phyloP scores from a whole-genome alignment of 2,113 vertebrate species.

The Corythoichthys intestinalis region DNA sequence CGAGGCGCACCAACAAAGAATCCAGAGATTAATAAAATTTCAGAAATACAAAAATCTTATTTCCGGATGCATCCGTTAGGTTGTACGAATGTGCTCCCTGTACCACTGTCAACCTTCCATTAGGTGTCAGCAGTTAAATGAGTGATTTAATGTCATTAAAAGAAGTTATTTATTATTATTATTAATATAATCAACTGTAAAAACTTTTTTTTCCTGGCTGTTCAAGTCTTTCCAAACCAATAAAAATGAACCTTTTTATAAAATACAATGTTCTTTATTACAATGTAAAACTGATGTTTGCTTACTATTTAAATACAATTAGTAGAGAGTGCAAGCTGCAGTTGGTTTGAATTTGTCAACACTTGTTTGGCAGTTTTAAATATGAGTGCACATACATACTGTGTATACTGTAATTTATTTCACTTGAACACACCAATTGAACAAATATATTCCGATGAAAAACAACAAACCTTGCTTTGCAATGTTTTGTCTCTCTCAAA shows the following conservation, averaged over 20 bases:
- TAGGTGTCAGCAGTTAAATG: constrained; percentile 42
- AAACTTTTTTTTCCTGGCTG: constrained; percentile 55
- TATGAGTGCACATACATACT: neutral
- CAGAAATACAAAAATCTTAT: constrained; percentile 36
- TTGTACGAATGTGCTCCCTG: constrained; percentile 45
- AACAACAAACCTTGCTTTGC: constrained; percentile 12
- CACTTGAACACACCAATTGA: neutral
- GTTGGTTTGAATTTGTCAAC: neutral
- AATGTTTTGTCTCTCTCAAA: constrained; percentile 11
- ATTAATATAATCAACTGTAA: constrained; percentile 71
- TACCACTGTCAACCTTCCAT: constrained; percentile 64
- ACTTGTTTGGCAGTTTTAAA: neutral
- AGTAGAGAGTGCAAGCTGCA: neutral
- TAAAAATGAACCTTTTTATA: constrained; percentile 78
- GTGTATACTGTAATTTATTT: neutral
- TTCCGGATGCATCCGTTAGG: constrained; percentile 39
- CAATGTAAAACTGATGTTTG: constrained; percentile 35
- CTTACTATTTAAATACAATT: neutral
- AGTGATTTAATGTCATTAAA: constrained; percentile 61
- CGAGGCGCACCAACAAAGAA: constrained; percentile 67
- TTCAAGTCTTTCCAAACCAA: constrained; percentile 66
- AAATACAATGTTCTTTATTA: constrained; percentile 68
- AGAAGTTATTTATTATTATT: constrained; percentile 76
- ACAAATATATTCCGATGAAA: neutral
- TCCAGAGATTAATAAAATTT: constrained; percentile 59